A percentile compares a stretch with the other conserved stretches of the same genome.
Evolutionary conservation across 2,888 invertebrate species (phyloP).

Genomic region (Ptilodon capucinus): DNA sequence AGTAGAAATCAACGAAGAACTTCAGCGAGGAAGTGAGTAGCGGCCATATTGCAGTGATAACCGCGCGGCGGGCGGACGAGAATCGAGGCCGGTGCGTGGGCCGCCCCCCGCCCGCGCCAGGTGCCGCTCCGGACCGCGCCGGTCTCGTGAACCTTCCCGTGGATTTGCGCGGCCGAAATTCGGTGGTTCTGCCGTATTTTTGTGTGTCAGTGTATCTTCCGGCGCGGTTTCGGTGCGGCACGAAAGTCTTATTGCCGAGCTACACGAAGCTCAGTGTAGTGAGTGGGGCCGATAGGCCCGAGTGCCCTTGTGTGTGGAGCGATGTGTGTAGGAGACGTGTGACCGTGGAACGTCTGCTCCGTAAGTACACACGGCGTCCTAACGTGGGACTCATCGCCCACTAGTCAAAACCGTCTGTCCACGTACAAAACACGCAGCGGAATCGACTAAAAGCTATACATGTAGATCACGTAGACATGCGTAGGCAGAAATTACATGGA

Average conservation of each 20-base stretch:
- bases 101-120: constrained; percentile 81
- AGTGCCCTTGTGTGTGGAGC: constrained; percentile 72
- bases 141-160: constrained; percentile 82
- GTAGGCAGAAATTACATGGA: constrained; percentile 54
- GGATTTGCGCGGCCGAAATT: constrained; percentile 83
- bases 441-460: constrained; percentile 42
- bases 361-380: constrained; percentile 71
- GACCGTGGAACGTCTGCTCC: constrained; percentile 74
- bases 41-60: constrained; percentile 83
- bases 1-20: constrained; percentile 83
- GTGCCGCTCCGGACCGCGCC: constrained; percentile 85
- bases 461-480: constrained; percentile 43
- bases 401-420: constrained; percentile 35
- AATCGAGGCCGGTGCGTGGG: constrained; percentile 83
- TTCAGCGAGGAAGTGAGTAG: constrained; percentile 83
- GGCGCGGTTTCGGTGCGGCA: constrained; percentile 73
- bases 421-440: constrained; percentile 27
- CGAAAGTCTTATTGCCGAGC: constrained; percentile 48
- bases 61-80: constrained; percentile 83
- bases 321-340: constrained; percentile 76
- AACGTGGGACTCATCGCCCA: constrained; percentile 50
- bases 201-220: constrained; percentile 72
- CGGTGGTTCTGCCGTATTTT: constrained; percentile 74
- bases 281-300: constrained; percentile 72
- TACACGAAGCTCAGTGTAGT: constrained; percentile 63